Evolutionary conservation across 2,888 invertebrate genomes (phyloP).

Genomic region (Diloba caeruleocephala): DNA sequence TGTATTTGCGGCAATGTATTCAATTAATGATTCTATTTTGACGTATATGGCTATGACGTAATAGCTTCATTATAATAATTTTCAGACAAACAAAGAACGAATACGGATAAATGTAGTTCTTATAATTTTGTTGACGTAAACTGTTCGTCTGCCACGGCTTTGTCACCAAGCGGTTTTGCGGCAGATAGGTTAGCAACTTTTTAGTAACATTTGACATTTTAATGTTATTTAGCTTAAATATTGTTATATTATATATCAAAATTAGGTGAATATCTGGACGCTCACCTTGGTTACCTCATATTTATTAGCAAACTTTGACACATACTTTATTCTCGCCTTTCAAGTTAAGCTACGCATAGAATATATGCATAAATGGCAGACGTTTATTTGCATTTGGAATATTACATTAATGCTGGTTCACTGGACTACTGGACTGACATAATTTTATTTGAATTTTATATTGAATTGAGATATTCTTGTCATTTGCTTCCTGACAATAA

Average conservation of each 20-base stretch:
- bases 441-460: too few relatives aligned
- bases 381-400: too few relatives aligned
- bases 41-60: conserved; percentile 16
- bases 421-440: too few relatives aligned
- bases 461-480: too few relatives aligned
- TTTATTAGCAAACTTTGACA: conserved; percentile 25
- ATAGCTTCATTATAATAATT: not conserved
- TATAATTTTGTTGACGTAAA: conserved; percentile 24
- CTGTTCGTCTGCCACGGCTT: conserved; percentile 9
- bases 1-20: conserved; percentile 13
- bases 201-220: conserved; percentile 24
- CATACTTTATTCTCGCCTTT: conserved; percentile 18
- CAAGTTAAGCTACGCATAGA: not conserved
- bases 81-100: conserved; percentile 8
- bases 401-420: too few relatives aligned
- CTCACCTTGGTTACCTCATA: conserved; percentile 28
- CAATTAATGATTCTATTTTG: conserved; percentile 5
- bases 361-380: too few relatives aligned
- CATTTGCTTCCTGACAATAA: too few relatives aligned
- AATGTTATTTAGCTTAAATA: conserved; percentile 14
- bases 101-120: conserved; percentile 8
- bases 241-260: conserved; percentile 6
- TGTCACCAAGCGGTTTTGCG: conserved; percentile 16
- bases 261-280: conserved; percentile 25
- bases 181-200: conserved; percentile 21